A percentile compares a stretch with the other conserved stretches of the same genome.
These are phyloP conservation scores for Thymelicus lineola DNA, from an alignment of 2,888 invertebrate genomes.

Conservation along the genomic window DNA sequence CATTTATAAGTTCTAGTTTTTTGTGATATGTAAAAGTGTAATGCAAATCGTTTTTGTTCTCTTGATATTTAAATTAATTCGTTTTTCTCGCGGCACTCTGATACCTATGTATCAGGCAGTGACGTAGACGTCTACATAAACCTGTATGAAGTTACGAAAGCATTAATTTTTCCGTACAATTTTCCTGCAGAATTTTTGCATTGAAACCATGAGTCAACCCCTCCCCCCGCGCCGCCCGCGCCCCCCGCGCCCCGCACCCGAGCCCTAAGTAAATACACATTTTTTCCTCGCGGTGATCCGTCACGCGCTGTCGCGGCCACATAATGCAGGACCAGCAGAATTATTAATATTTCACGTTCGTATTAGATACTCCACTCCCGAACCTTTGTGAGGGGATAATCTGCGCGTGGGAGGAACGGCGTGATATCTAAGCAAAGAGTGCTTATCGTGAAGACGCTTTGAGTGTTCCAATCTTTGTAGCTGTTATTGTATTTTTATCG, in stretches of 20 bases:
- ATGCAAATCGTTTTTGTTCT: too few relatives aligned
- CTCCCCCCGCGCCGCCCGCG: not conserved
- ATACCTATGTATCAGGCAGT: too few relatives aligned
- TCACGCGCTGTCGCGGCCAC: conserved; percentile 47
- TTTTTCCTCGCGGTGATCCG: conserved; percentile 47
- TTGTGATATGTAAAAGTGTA: too few relatives aligned
- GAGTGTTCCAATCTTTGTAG: too few relatives aligned
- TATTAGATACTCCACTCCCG: conserved; percentile 32
- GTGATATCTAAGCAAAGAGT: conserved; percentile 14
- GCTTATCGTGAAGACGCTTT: conserved; percentile 6
- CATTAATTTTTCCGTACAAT: conserved; percentile 9
- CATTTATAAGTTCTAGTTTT: too few relatives aligned
- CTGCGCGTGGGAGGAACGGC: conserved; percentile 18
- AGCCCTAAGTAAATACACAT: conserved; percentile 43
- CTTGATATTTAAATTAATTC: too few relatives aligned
- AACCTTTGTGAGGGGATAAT: conserved; percentile 33
- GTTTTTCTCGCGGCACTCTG: too few relatives aligned
- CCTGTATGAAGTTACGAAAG: not conserved
- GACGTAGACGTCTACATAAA: too few relatives aligned
- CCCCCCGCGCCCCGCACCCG: not conserved
- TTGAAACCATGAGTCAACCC: not conserved
- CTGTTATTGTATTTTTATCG: too few relatives aligned
- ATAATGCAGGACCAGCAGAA: conserved; percentile 46
- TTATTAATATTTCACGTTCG: conserved; percentile 48
- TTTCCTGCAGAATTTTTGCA: conserved; percentile 28